Base-by-base conservation (phyloP, 2,888 invertebrate genomes). In the Junonia oenone region DNA sequence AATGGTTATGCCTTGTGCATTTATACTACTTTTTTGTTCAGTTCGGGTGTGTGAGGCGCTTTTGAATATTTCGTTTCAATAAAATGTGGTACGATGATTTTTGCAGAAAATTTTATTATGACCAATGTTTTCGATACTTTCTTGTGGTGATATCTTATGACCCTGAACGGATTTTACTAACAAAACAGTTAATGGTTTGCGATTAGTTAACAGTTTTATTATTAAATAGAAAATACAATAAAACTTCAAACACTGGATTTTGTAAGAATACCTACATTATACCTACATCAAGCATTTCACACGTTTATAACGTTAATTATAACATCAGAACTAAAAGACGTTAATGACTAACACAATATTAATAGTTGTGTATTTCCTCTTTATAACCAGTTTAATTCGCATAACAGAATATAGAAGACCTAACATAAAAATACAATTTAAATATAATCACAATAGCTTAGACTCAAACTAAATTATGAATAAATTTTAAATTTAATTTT, bases 1-100 rank as follows among this genome's bases (percentile, higher is more conserved):
- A 78, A 78, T 80, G 69, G 78, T 78, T 80, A 80, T 80, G 78
- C 75, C 74, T 72, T 65, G 74, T 75, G 75, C 75, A 76, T 76
- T 78, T 75, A 75, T 75, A 71, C 71, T 61, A 69, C 68, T 68
- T 70, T 69, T 71, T 70, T 67, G 63, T 66, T 71, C 35, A 51
- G 51, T 55, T 59, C 55, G 43, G 35, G 53, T 53, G 55, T 57
- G 37, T 48, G 51, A 60, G 55, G 56, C 51, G 51, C 45, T 59
- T 56, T 55, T 58, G 52, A 33, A 51, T 51, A 38, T 55, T 48
- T 51, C 43, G 51, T 60, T 46, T 26, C 50, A 49, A 50, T 52
- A 27, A 43, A 26, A 17, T 33, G 50, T 38, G 14, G 9, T 43
- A 43, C 22, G 17, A 43, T 43, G n/a, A 22, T 22, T 43, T 43